These are phyloP conservation scores for Montipora sp. DNA, from an alignment of 64 coral and sea anemone species.

Conservation along the genomic window DNA sequence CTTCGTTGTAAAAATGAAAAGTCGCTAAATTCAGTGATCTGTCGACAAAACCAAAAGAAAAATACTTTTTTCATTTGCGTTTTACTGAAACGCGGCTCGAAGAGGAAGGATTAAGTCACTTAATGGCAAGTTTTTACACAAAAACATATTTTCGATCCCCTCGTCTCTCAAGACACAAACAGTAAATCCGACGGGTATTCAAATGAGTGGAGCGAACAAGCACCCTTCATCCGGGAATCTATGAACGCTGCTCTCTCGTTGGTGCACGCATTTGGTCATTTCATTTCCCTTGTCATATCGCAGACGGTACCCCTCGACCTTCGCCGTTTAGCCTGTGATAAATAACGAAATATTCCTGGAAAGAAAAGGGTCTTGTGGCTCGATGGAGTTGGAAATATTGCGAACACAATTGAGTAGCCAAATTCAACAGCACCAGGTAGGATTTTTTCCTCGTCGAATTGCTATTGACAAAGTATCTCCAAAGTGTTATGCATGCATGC, in stretches of 20 bases:
- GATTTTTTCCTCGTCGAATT: conserved; percentile 38
- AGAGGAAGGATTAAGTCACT: background rate
- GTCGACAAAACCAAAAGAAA: background rate
- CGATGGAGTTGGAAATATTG: conserved; percentile 94
- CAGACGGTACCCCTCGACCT: conserved; percentile 34
- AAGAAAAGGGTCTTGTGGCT: background rate
- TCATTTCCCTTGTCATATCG: conserved; percentile 23
- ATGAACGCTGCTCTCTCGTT: conserved; percentile 16
- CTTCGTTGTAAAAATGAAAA: background rate
- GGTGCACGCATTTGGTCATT: conserved; percentile 50
- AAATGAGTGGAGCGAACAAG: conserved; percentile 13
- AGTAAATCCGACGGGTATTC: conserved; percentile 4
- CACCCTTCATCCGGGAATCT: conserved; percentile 49
- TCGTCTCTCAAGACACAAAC: background rate
- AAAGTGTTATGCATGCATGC: conserved; percentile 61
- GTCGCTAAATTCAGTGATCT: background rate
- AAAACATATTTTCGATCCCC: background rate
- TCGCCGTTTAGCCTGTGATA: conserved; percentile 7
- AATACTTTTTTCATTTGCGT: background rate
- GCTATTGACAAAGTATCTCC: conserved; percentile 50
- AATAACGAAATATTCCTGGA: conserved; percentile 15
- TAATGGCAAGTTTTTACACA: background rate
- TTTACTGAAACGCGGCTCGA: background rate
- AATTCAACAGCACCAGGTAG: conserved; percentile 92
- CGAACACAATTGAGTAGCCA: conserved; percentile 83